Base-by-base conservation (phyloP, 2,113 vertebrate species). In the Eurystomus gularis region DNA sequence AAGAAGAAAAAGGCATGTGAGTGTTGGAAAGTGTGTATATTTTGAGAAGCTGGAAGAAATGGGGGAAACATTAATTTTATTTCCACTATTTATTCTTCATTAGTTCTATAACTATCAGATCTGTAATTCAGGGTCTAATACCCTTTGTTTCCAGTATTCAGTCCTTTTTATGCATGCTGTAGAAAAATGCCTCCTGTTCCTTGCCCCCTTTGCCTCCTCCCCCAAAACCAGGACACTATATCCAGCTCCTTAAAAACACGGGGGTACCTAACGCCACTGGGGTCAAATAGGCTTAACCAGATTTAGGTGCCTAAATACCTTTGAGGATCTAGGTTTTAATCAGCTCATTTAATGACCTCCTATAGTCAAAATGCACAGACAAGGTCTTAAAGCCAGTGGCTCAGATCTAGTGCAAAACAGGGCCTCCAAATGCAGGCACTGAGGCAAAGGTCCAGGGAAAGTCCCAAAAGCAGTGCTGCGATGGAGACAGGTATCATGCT, bases 301-400 rank as follows among this genome's bases (percentile, higher is more conserved):
- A 89, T 75, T 91, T 89, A 91, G 33, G 35, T 60, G 40, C 55
- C 80, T 94, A 71, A 88, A 88, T 70, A 81, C 55, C 68, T 91
- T 55, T 54, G 55, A 91, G 80, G 55, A 95, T 88, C 46, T 89
- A 86, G 81, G 42, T 18, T 86, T 92, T 95, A 90, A 85, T 78
- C 76, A 90, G 69, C 68, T 92, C 35, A 51, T 71, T 83, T 90
- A 80, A 71, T 60, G 71, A 86, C 35, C 42, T 95, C 20, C 72
- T 81, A 13, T 21, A 81, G 76, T 60, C 54, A 92, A 95, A 94
- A 93, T 83, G 88, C 55, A 95, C 64, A 90, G 93, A 95, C 58
- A 83, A 90, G 68, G 25, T 90, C 87, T 92, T 82, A 94, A 96
- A 94, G 57, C 13, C 65, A 40, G 51, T 71, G 82, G 31, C 62